Evolutionary conservation across 2,113 vertebrate species (phyloP).

Genomic region (Perccottus glenii): DNA sequence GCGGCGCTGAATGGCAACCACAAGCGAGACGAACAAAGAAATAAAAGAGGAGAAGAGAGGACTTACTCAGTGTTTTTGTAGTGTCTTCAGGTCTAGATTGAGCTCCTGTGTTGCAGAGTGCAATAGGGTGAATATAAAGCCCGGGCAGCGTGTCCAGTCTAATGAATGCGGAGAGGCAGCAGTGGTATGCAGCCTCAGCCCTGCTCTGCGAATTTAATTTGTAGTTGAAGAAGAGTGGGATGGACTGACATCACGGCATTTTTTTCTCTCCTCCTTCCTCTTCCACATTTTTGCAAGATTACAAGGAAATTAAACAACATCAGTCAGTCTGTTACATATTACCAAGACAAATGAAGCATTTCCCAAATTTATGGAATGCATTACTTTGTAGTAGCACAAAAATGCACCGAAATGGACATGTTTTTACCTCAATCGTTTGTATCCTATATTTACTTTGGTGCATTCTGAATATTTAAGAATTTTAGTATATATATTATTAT

Average conservation of each 20-base stretch:
- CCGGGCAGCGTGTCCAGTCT: slow-evolving; percentile 19
- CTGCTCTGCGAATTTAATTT: slow-evolving; percentile 64
- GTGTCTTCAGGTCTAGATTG: slow-evolving; percentile 43
- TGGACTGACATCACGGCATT: slow-evolving; percentile 67
- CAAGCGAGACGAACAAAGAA: slow-evolving; percentile 17
- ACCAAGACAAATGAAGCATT: neutral
- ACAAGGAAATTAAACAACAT: neutral
- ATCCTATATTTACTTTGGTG: no score
- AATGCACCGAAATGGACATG: neutral
- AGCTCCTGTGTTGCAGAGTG: slow-evolving; percentile 25
- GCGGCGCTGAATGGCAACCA: slow-evolving; percentile 40
- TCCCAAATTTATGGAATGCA: neutral
- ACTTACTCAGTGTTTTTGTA: slow-evolving; percentile 64
- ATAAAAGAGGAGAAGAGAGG: slow-evolving; percentile 21
- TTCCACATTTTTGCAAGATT: neutral
- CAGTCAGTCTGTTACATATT: neutral
- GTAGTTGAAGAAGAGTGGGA: slow-evolving; percentile 66
- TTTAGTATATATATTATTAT: no score
- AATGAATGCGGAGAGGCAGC: slow-evolving; percentile 40
- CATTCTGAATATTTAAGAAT: no score
- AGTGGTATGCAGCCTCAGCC: slow-evolving; percentile 52
- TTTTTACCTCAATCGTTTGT: neutral
- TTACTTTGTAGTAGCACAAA: neutral
- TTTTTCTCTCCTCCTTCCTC: slow-evolving; percentile 28
- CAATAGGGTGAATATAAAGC: slow-evolving; percentile 40